A percentile compares a stretch with the other conserved stretches of the same genome.
Conservation (phyloP, 2,113 vertebrate species). For the Seriola quinqueradiata region DNA sequence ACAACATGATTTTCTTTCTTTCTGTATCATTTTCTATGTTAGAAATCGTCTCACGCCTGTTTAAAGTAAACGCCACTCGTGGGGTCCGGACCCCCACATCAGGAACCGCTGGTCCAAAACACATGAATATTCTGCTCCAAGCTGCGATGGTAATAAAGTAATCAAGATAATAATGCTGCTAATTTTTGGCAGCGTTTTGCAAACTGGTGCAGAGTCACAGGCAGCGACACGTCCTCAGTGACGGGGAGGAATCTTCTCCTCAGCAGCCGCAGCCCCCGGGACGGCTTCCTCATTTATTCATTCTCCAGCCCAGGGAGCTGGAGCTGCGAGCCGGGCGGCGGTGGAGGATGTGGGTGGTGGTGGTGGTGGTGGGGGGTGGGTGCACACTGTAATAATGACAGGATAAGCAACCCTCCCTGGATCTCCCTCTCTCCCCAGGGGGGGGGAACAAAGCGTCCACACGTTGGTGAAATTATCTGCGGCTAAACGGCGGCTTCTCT, state of each 20-base stretch:
- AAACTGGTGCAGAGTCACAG: background rate
- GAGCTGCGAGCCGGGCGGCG: constrained; percentile 39
- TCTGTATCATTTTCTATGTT: background rate
- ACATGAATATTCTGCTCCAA: background rate
- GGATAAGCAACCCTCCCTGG: constrained; percentile 54
- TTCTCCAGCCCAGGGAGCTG: constrained; percentile 28
- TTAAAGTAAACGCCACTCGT: background rate
- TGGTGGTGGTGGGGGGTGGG: background rate
- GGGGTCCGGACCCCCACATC: background rate
- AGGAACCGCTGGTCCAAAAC: background rate
- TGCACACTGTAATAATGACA: constrained; percentile 64
- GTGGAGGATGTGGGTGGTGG: constrained; percentile 27
- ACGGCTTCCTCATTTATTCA: constrained; percentile 63
- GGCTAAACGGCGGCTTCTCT: constrained; percentile 57
- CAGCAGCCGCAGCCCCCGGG: constrained; percentile 36
- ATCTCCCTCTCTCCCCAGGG: constrained; percentile 51
- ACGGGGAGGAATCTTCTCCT: constrained; percentile 49
- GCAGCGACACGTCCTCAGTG: constrained; percentile 6
- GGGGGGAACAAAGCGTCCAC: constrained; percentile 53
- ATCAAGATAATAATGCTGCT: background rate
- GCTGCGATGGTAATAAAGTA: background rate
- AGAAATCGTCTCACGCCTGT: background rate
- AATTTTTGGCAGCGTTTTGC: background rate
- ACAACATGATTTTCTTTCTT: background rate
- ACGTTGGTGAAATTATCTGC: constrained; percentile 52